Percentiles rank a stretch among this genome's conserved stretches.
Evolutionary conservation across 2,888 invertebrate species (phyloP).

Genomic region (Pycnomerus fuliginosus): DNA sequence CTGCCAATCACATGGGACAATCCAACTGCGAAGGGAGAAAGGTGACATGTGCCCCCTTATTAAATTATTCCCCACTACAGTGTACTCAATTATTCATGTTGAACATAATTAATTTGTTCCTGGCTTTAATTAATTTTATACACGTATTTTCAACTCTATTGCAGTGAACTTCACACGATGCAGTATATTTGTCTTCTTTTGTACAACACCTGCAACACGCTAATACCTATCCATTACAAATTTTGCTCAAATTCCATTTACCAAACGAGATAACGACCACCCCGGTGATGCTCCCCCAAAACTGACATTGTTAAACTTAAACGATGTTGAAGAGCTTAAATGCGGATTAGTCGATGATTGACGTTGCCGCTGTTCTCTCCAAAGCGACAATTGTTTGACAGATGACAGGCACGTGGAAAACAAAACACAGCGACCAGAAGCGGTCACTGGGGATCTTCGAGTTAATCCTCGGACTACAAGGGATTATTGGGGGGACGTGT

Average conservation of each 20-base stretch:
- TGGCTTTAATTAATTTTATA: conserved; percentile 43
- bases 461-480: conserved; percentile 19
- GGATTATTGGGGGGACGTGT: conserved; percentile 14
- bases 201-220: too few species aligned
- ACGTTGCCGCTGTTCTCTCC: conserved; percentile 29
- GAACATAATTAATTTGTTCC: conserved; percentile 48
- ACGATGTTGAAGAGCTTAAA: conserved; percentile 46
- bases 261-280: conserved; percentile 34
- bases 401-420: conserved; percentile 41
- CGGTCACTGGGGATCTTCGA: conserved; percentile 17
- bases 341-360: conserved; percentile 41
- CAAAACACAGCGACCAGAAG: conserved; percentile 17
- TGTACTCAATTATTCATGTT: conserved; percentile 43
- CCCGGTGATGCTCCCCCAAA: conserved; percentile 33
- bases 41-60: conserved; percentile 32
- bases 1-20: conserved; percentile 46
- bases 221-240: too few species aligned
- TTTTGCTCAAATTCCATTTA: conserved; percentile 25
- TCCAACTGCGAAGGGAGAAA: conserved; percentile 30
- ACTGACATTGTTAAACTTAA: conserved; percentile 42
- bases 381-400: conserved; percentile 34
- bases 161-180: too few species aligned
- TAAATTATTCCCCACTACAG: conserved; percentile 21
- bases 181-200: too few species aligned
- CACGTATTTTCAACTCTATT: too few species aligned